Evolutionary conservation across 2,113 vertebrate species (phyloP).

Genomic region (Cavia aperea): DNA sequence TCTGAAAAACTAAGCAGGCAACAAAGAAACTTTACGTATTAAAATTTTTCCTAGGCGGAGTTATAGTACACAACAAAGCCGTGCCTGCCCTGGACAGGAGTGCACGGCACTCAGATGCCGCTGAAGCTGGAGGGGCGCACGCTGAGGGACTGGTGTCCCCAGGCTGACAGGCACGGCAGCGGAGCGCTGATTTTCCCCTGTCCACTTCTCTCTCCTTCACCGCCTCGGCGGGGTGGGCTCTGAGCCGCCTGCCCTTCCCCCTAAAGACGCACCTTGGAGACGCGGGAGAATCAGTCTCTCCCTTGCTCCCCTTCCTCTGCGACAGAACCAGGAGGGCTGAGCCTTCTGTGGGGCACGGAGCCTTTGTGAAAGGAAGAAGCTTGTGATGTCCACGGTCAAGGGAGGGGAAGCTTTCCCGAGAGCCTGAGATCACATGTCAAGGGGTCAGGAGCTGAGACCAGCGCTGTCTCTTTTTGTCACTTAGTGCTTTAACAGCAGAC

Average conservation of each 20-base stretch:
- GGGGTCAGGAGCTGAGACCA: slow-evolving; percentile 1
- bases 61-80: not conserved
- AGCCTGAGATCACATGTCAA: not conserved
- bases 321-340: slow-evolving; percentile 33
- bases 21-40: slow-evolving; percentile 1
- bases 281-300: slow-evolving; percentile 19
- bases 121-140: not conserved
- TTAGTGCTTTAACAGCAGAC: not conserved
- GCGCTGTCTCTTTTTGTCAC: not conserved
- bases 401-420: not conserved
- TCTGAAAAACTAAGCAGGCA: slow-evolving; percentile 23
- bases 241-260: slow-evolving; percentile 49
- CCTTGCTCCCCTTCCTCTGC: slow-evolving; percentile 36
- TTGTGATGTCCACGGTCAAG: not conserved
- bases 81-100: not conserved
- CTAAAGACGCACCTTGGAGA: slow-evolving; percentile 51
- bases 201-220: slow-evolving; percentile 52
- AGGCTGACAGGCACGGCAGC: slow-evolving; percentile 19
- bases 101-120: not conserved
- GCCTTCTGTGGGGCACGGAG: not conserved
- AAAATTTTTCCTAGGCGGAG: slow-evolving; percentile 7
- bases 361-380: slow-evolving; percentile 32
- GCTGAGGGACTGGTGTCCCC: not conserved
- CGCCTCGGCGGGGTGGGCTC: slow-evolving; percentile 54
- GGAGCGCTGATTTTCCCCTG: slow-evolving; percentile 58